Percentiles rank a stretch among this genome's conserved stretches.
Evolutionary conservation across 2,797 vertebrate genomes (phyloP).

Genomic region (Coracias cyanogaster): DNA sequence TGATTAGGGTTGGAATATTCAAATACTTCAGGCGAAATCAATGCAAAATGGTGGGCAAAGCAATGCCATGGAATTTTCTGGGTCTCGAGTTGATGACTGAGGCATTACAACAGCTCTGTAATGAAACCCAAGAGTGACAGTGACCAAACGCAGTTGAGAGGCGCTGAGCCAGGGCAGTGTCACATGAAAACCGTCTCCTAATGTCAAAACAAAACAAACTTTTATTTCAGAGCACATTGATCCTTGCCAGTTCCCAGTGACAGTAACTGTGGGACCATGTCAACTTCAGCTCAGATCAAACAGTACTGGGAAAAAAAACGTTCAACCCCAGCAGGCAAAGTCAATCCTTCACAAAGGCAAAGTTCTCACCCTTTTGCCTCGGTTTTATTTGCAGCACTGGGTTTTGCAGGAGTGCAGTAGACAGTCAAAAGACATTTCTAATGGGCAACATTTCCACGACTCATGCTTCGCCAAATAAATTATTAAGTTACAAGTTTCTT

Average conservation of each 20-base stretch:
- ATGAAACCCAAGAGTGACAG: background rate
- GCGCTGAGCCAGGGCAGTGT: background rate
- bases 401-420: fast-evolving
- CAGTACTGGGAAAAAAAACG: fast-evolving
- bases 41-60: background rate
- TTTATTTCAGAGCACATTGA: background rate
- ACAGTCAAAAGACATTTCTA: background rate
- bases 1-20: background rate
- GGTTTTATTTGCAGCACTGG: background rate
- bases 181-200: background rate
- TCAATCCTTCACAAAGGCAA: background rate
- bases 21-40: background rate
- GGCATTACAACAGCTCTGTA: background rate
- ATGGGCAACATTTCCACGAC: background rate
- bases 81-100: fast-evolving
- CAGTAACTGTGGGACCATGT: background rate
- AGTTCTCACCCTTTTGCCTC: background rate
- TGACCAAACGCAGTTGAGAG: background rate
- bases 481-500: background rate
- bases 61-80: background rate
- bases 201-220: background rate
- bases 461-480: background rate
- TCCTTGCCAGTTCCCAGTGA: background rate
- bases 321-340: background rate
- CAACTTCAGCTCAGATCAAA: background rate